phyloP scores from a whole-genome alignment of 2,113 vertebrate species.

The Amblyornis subalaris region DNA sequence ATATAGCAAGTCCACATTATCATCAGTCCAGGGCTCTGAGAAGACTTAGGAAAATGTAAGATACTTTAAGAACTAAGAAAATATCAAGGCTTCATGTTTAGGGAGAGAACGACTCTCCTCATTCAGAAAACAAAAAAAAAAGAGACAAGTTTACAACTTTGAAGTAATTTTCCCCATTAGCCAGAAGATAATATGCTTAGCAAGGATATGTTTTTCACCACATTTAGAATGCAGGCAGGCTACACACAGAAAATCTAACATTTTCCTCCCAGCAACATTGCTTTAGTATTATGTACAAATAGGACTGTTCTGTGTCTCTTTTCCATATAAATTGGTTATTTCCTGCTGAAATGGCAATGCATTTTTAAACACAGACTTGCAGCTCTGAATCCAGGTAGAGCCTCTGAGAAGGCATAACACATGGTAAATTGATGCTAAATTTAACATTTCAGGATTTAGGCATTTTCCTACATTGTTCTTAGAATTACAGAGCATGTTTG shows the following conservation, averaged over 20 bases:
- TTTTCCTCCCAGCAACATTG: not conserved
- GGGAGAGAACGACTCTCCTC: not conserved
- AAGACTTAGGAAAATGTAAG: not conserved
- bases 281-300: not conserved
- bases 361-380: not conserved
- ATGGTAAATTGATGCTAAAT: not conserved
- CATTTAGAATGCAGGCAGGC: not conserved
- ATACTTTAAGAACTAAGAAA: not conserved
- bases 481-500: not conserved
- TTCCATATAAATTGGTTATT: not conserved
- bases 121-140: not conserved
- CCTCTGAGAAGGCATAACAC: not conserved
- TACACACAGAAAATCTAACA: not conserved
- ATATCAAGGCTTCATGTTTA: not conserved
- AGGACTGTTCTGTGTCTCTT: not conserved
- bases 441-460: not conserved
- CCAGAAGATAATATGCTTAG: not conserved
- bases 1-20: not conserved
- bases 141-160: not conserved
- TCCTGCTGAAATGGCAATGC: not conserved
- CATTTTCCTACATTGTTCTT: not conserved
- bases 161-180: not conserved
- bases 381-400: not conserved
- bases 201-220: not conserved
- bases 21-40: not conserved